Conservation (phyloP, 2,797 vertebrate species). For the Orestias chungarensis region DNA sequence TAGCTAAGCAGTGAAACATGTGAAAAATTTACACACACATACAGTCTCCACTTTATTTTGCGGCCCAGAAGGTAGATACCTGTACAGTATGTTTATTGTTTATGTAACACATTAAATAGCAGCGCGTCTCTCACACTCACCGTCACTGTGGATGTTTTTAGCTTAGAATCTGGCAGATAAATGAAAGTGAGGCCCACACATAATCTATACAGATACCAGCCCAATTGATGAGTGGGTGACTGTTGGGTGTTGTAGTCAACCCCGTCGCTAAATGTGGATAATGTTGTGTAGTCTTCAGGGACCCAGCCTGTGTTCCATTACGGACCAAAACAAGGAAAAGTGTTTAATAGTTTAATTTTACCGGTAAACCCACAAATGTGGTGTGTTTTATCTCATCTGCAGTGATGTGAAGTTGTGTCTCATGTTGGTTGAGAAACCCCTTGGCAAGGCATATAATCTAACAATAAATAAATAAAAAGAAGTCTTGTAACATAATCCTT, state of each 20-base stretch:
- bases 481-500: background rate
- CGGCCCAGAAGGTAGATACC: background rate
- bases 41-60: background rate
- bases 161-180: conserved; percentile 27
- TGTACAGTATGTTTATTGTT: background rate
- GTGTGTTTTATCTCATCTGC: background rate
- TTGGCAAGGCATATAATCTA: background rate
- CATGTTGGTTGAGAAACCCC: background rate
- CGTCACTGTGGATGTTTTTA: conserved; percentile 40
- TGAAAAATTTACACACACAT: background rate
- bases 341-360: background rate
- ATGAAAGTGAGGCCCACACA: conserved; percentile 57
- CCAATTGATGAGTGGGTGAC: conserved; percentile 67
- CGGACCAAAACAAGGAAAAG: background rate
- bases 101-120: conserved; percentile 25
- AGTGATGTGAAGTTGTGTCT: background rate
- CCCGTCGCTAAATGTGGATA: conserved; percentile 54
- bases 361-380: background rate
- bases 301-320: conserved; percentile 3
- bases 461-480: background rate
- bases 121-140: conserved; percentile 17
- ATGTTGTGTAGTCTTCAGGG: conserved; percentile 53
- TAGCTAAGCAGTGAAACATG: background rate
- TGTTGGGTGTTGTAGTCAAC: conserved; percentile 41
- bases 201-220: conserved; percentile 50